Conservation (phyloP, 2,888 invertebrate genomes). For the Apeira syringaria region DNA sequence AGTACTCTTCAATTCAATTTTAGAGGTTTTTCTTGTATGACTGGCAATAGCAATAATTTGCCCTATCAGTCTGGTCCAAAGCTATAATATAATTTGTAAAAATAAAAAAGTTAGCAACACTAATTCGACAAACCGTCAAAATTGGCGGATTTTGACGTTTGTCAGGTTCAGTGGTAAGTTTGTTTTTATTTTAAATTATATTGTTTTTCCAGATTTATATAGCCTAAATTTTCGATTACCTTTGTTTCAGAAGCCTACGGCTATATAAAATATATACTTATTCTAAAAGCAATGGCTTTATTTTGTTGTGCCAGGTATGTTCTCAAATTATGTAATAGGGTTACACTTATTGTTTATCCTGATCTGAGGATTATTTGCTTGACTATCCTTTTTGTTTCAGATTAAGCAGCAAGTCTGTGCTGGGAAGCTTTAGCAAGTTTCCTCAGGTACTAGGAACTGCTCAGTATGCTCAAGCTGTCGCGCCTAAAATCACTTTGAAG, state of each 20-base stretch:
- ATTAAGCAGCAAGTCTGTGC: conserved; percentile 58
- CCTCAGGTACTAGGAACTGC: conserved; percentile 54
- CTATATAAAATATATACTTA: conserved; percentile 27
- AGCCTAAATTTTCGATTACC: background rate
- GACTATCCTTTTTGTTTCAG: conserved; percentile 46
- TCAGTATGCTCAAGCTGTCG: conserved; percentile 61
- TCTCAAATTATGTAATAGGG: conserved; percentile 67
- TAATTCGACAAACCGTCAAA: too few relatives aligned
- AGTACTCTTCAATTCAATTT: too few relatives aligned
- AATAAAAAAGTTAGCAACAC: too few relatives aligned
- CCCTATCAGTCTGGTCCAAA: too few relatives aligned
- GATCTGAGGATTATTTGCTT: conserved; percentile 2
- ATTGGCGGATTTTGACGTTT: too few relatives aligned
- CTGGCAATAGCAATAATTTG: too few relatives aligned
- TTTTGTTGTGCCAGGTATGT: conserved; percentile 67
- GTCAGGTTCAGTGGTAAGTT: conserved; percentile 59
- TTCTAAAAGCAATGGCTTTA: conserved; percentile 58
- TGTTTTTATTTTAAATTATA: conserved; percentile 35
- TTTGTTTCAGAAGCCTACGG: conserved; percentile 42
- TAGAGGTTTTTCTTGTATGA: too few relatives aligned
- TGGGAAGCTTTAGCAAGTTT: conserved; percentile 59
- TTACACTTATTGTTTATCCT: conserved; percentile 34
- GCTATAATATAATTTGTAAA: too few relatives aligned
- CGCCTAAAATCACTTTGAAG: conserved; percentile 65
- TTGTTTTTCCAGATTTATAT: background rate